Evolutionary conservation across 2,797 vertebrate genomes (phyloP), one percentile per base, ranked within the genome.

Genomic region (Rhyacichthys aspro): DNA sequence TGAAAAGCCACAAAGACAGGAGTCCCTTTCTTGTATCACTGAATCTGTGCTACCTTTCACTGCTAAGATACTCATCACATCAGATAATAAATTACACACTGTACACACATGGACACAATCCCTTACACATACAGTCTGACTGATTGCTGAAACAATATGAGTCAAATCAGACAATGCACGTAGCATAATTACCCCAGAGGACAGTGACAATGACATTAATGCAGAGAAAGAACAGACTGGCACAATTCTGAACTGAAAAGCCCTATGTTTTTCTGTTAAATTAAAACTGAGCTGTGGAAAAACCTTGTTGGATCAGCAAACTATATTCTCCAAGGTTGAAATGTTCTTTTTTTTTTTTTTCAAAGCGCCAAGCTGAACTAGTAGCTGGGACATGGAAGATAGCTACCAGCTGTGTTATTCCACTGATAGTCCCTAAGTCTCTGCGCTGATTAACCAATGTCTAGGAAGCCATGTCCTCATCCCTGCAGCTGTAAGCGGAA

Each of bases 1-100:
- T 86, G 84, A 91, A 91, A 85, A 78, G 84, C 74, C 71, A 69
- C 78, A 88, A 93, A 92, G 81, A 79, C 74, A 90, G 70, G 82
- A 91, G 88, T 91, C 76, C 90, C 49, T 86, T 73, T 43, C 55
- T 70, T 73, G 73, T 85, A 88, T 88, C 84, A 59, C 67, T 47
- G 67, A 63, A 89, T 92, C 87, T 88, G 69, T 84, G 66, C 86
- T 85, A 80, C 67, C 81, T 79, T 86, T 79, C 79, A 67, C 66
- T 59, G 72, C 73, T 76, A 59, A 83, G 89, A 92, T 92, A 80
- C 72, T 76, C 67, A 91, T 92, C 87, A 55, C 70, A 56, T 72
- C 60, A 79, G 85, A 85, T 83, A 83, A 81, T 71, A 58, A 67
- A 74, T 82, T 67, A 71, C 14, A 62, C 47, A 45, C 75, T 74